Evolutionary conservation across 2,113 vertebrate genomes (phyloP), one percentile per base, ranked within the genome.

Genomic region (Hucho hucho): DNA sequence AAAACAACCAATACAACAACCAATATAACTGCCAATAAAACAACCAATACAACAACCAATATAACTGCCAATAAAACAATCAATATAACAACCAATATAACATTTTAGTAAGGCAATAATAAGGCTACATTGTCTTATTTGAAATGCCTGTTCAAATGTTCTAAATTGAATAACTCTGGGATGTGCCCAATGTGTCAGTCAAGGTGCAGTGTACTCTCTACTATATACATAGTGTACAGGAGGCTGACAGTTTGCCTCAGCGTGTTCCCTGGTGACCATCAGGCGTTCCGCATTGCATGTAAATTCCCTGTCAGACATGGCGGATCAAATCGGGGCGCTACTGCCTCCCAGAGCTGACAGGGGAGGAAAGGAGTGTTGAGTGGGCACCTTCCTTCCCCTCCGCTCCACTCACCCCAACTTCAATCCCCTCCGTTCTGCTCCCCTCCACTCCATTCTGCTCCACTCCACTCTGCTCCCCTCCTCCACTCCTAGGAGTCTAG

Each of bases 261-360:
- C 25, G 9, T 26, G 28, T 56, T 22, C 28, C 49, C 22, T 26
- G 12, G 6, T 66, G n/a, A 61, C 59, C 37, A 43, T 56, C 11
- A 70, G 65, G 70, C 5, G 70, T 72, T 58, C 64, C 29, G 22
- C 29, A 28, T 61, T 47, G 77, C 61, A 46, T 71, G 78, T 29
- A 29, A 13, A 72, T 72, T 75, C n/a, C 28, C 49, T 32, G 68
- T 69, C 74, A 76, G 20, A 70, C 29, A 18, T 16, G 49, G 68
- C 12, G 13, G n/a, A 56, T 56, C 20, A 26, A 64, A 53, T 24
- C 18, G 11, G 69, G n/a, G 0, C 24, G 49, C 63, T 16, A 7
- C 12, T 37, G n/a, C 20, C 58, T 69, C 28, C 25, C 24, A 13
- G 49, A 46, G 7, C 25, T 22, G 32, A 74, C 49, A 49, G 16